Base-by-base conservation (phyloP, 2,113 vertebrate species). In the Gymnogyps californianus region DNA sequence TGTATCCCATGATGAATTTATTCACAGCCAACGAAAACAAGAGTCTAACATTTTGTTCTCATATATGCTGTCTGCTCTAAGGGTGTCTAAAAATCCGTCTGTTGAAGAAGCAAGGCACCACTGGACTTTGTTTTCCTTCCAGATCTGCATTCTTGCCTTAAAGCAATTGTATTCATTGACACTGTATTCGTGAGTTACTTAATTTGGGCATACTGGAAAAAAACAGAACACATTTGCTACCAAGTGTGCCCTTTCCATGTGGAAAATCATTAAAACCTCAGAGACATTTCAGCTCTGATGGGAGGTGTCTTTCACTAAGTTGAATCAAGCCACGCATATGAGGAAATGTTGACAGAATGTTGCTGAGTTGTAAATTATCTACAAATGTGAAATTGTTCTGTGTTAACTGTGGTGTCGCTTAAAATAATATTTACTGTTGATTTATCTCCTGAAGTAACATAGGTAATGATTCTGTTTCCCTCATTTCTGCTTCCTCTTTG, bases 21-120 rank as follows among this genome's bases (percentile, higher is more conserved):
- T 91, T 93, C 79, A 85, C 90, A 96, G 96, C 79, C 81, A 96
- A 94, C 80, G 96, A 85, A 97, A 97, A 93, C 94, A 95, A 82
- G 77, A 89, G 69, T 72, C 86, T 96, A 91, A 97, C 72, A 89
- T 97, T 96, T 92, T 95, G 83, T 97, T 96, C 94, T 90, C 0
- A 0, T 92, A 71, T 81, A 71, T 34, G 36, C 79, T 90, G 47
- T 71, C 80, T 95, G 61, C 44, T 94, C 59, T 72, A 78, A 88
- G 83, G 52, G 79, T 89, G 86, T 76, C 65, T 95, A 87, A 92
- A 95, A 95, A 89, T 84, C 69, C 0, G 0, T 92, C 77, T 86
- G 55, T 95, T 87, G 76, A 79, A 92, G 69, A 89, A 76, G 72
- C 32, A 81, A 97, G 65, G 52, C 83, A 95, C 55, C 90, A 71